Evolutionary conservation across 2,888 invertebrate genomes (phyloP), one percentile per base, ranked within the genome.

Genomic region (Emmelina monodactyla): DNA sequence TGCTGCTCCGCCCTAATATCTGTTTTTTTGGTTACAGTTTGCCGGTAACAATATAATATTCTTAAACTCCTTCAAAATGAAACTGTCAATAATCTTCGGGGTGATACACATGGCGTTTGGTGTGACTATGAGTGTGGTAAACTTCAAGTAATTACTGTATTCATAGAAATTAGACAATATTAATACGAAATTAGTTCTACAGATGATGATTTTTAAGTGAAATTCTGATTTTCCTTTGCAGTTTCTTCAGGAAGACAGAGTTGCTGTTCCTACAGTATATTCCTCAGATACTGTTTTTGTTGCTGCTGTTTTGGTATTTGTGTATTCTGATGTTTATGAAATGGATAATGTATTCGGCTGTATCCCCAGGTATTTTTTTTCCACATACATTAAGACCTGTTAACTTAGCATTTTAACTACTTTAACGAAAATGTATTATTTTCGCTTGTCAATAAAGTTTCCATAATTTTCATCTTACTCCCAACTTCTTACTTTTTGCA

Each of bases 41-140:
- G 80, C 82, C 22, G 42, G 66, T 31, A 89, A 89, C 71, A 87
- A 87, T 65, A 87, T 89, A 44, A 83, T 85, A 47, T 88, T 88
- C 61, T 69, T 85, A 28, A 89, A 89, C 62, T 88, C 88, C 1
- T 87, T 85, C 76, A 89, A 89, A 70, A 89, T 89, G 89, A 85
- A 86, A 61, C 65, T 88, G 35, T 88, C 89, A 1, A 85, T 89
- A 31, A 85, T 89, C 55, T 79, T 89, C 41, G 89, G 88, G 16
- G 86, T 89, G 31, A 62, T 83, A 28, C 89, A 89, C 61, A 89
- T 89, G 89, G 76, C 85, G 51, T 86, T 89, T 63, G 89, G 89
- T 45, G 84, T 89, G 48, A 68, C 83, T 50, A 80, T 89, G 55
- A 84, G 82, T 70, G 78, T 83, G 66, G 73, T 82, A 65, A 83